Conservation (phyloP, 2,113 vertebrate genomes). For the Indicator indicator region DNA sequence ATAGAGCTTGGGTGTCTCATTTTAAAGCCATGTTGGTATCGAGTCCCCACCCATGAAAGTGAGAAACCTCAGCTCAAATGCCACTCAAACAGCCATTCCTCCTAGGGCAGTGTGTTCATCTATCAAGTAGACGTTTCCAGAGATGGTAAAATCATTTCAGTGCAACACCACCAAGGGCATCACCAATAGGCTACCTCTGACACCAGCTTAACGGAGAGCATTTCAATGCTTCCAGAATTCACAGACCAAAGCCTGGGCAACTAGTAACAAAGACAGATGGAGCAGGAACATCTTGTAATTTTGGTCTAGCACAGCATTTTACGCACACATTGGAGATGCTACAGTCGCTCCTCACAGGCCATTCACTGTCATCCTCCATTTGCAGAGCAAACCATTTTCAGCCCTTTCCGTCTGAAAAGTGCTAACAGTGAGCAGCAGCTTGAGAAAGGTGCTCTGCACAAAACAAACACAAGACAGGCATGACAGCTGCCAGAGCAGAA, state of each 20-base stretch:
- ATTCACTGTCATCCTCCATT: neutral
- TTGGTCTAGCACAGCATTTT: neutral
- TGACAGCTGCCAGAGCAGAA: constrained; percentile 5
- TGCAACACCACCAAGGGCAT: neutral
- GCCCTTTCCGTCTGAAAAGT: neutral
- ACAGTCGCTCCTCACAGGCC: neutral
- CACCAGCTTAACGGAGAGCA: neutral
- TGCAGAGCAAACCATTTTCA: neutral
- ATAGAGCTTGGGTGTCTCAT: neutral
- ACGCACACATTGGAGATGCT: neutral
- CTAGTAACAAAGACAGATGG: neutral
- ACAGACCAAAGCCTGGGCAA: neutral
- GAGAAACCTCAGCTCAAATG: neutral
- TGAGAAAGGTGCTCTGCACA: neutral
- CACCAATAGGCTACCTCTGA: neutral
- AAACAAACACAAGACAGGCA: constrained; percentile 9
- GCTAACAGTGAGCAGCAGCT: neutral
- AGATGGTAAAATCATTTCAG: neutral
- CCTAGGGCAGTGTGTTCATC: neutral
- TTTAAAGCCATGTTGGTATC: neutral
- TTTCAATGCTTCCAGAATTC: neutral
- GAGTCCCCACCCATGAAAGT: neutral
- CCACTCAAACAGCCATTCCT: neutral
- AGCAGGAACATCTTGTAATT: neutral
- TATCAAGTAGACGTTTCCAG: neutral